Percentiles rank a stretch among this genome's conserved stretches.
Conservation (phyloP, 2,888 invertebrate species). For the Trissonchulus sp. region DNA sequence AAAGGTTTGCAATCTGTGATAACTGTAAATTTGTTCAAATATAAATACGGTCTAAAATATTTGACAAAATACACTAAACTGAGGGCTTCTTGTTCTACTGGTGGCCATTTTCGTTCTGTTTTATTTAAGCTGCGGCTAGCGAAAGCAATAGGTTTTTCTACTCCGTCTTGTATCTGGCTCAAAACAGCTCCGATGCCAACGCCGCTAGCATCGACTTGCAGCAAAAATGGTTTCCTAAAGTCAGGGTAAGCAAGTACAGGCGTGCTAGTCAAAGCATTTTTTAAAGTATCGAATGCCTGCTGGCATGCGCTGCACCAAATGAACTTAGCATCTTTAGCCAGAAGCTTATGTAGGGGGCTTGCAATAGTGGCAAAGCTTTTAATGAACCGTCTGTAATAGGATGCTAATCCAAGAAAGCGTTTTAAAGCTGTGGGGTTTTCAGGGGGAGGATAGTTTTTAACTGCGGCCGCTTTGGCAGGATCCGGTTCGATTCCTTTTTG, state of each 20-base stretch:
- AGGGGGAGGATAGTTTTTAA: not conserved
- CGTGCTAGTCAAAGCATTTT: not conserved
- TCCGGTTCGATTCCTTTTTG: not conserved
- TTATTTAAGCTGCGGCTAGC: not conserved
- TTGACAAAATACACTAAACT: not conserved
- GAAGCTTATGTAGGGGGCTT: not conserved
- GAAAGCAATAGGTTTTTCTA: not conserved
- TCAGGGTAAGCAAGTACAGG: constrained; percentile 8
- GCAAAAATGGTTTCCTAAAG: constrained; percentile 5
- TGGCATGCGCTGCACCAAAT: constrained; percentile 5
- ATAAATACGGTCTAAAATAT: not conserved
- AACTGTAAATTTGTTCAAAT: not conserved
- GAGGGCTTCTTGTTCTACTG: not conserved
- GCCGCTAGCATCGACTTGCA: not conserved
- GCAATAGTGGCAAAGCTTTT: not conserved
- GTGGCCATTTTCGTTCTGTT: not conserved
- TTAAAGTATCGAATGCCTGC: not conserved
- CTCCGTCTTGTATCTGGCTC: not conserved
- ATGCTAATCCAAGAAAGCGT: not conserved
- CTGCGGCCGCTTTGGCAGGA: not conserved
- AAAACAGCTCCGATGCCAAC: not conserved
- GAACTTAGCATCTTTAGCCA: not conserved
- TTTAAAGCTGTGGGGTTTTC: not conserved
- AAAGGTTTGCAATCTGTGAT: not conserved
- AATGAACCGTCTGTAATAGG: constrained; percentile 9